A percentile compares a stretch with the other conserved stretches of the same genome.
These are phyloP conservation scores for Trimorus sp. DNA, from an alignment of 2,888 invertebrate species.

Conservation along the genomic window DNA sequence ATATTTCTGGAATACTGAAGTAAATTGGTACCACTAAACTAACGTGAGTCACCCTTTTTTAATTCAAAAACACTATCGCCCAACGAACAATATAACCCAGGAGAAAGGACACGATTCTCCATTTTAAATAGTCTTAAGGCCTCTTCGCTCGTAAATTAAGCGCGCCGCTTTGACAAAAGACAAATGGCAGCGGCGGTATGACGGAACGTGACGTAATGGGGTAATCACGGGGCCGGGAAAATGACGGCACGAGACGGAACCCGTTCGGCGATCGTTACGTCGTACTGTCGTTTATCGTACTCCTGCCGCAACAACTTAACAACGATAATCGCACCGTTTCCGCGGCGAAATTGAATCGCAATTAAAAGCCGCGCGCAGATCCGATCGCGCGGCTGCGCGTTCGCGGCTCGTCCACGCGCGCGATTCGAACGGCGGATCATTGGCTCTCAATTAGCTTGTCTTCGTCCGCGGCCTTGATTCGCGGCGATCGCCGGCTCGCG, in stretches of 20 bases:
- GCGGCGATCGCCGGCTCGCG: constrained; percentile 31
- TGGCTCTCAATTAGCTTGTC: constrained; percentile 68
- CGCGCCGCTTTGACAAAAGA: neutral
- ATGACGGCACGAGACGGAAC: too few relatives aligned
- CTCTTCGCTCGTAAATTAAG: too few relatives aligned
- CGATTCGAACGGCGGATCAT: constrained; percentile 62
- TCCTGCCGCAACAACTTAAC: too few relatives aligned
- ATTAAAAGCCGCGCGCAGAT: too few relatives aligned
- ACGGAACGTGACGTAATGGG: too few relatives aligned
- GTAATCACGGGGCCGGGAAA: too few relatives aligned
- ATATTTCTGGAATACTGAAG: neutral
- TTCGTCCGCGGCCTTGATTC: constrained; percentile 61
- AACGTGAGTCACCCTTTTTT: constrained; percentile 32
- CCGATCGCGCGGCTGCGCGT: constrained; percentile 17
- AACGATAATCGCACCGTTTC: too few relatives aligned
- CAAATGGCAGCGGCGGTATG: neutral
- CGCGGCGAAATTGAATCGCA: too few relatives aligned
- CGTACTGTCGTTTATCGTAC: too few relatives aligned
- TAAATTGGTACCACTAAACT: too few relatives aligned
- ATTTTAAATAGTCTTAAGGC: too few relatives aligned
- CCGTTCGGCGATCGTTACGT: neutral
- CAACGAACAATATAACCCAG: neutral
- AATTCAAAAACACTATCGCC: constrained; percentile 1
- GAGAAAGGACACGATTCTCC: neutral
- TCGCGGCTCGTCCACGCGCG: constrained; percentile 30